phyloP scores from a whole-genome alignment of 2,888 invertebrate species.

The Pachymerium ferrugineum region DNA sequence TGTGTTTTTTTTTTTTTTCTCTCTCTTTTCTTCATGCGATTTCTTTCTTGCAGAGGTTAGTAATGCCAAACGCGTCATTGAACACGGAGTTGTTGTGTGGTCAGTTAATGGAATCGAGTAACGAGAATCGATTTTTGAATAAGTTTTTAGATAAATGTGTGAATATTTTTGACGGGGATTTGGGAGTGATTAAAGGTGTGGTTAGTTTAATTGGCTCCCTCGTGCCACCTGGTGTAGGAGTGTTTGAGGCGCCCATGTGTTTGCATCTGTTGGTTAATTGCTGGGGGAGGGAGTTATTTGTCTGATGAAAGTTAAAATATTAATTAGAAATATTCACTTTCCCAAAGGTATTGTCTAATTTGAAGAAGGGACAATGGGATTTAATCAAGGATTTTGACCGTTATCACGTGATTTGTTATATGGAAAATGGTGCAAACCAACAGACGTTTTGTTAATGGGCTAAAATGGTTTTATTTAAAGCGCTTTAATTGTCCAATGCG shows the following conservation, averaged over 20 bases:
- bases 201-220: neutral
- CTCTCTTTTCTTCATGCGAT: neutral
- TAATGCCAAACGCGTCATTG: too few species aligned
- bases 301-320: neutral
- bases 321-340: constrained; percentile 15
- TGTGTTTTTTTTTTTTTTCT: neutral
- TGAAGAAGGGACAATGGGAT: neutral
- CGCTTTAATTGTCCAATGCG: neutral
- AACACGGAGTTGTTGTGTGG: too few species aligned
- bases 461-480: neutral
- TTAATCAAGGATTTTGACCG: constrained; percentile 10
- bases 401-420: constrained; percentile 10
- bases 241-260: neutral
- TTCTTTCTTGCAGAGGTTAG: neutral
- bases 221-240: neutral
- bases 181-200: neutral
- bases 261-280: neutral
- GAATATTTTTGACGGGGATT: too few species aligned
- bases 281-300: constrained; percentile 1
- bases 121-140: too few species aligned
- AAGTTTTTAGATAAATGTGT: too few species aligned
- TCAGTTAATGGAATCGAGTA: too few species aligned
- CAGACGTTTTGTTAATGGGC: neutral
- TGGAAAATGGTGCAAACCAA: neutral
- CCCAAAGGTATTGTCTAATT: constrained; percentile 1